Conservation (phyloP, 2,797 vertebrate genomes). For the Tiaroga cobitis region DNA sequence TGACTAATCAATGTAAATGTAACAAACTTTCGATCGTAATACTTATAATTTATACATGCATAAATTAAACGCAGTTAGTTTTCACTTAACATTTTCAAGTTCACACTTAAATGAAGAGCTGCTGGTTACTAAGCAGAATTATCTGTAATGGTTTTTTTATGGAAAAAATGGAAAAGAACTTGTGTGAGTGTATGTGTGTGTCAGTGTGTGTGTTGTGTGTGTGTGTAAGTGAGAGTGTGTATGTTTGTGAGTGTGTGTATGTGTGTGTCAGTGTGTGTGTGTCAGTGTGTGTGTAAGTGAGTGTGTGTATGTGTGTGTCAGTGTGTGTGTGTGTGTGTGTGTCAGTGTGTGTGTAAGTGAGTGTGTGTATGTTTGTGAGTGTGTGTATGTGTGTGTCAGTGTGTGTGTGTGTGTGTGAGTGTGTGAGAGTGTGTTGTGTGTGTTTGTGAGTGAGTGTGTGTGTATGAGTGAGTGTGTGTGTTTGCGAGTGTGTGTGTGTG, state of each 20-base stretch:
- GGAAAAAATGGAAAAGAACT: background rate
- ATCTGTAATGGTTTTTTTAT: no score
- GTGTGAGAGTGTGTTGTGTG: no score
- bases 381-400: background rate
- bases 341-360: no score
- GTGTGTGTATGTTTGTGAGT: no score
- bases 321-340: background rate
- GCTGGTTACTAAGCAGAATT: background rate
- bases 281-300: background rate
- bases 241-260: background rate
- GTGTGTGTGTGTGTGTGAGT: constrained; percentile 23
- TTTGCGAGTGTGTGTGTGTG: no score
- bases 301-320: no score
- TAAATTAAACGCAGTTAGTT: no score
- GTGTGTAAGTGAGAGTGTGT: background rate
- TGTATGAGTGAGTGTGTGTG: constrained; percentile 13
- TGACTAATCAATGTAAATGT: background rate
- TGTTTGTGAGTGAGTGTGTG: background rate
- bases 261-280: background rate
- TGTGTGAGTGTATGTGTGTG: background rate
- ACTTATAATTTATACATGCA: no score
- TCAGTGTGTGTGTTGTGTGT: background rate
- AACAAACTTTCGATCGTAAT: background rate
- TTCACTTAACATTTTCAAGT: no score
- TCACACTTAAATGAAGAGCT: no score